Base-by-base conservation (phyloP, 1,140 invertebrate species). In the Eupristina koningsbergeri region DNA sequence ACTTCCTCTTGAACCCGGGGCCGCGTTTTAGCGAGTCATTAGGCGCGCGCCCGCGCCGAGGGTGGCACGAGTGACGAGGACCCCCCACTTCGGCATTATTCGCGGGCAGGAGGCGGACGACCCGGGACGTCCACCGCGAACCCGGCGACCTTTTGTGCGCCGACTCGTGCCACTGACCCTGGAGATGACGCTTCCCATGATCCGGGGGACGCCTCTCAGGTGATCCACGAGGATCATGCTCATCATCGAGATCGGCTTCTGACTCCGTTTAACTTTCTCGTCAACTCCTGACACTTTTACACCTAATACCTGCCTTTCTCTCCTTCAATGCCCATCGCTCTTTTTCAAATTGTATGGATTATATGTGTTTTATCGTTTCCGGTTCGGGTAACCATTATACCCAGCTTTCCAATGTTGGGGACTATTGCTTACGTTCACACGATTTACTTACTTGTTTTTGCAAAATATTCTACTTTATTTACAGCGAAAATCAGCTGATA, bases 21-120 rank as follows among this genome's bases (percentile, higher is more conserved):
- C 34, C 64, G 71, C 78, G 61, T 76, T 84, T 79, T 79, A 79
- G 76, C 84, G 76, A 85, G 80, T 81, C 84, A 85, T 85, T 85
- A 81, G 64, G 67, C 80, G 67, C 75, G 75, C 74, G 39, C 39
- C 31, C 53, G 22, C 26, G 8, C 74, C 41, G 69, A 61, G 63
- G 45, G 45, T 39, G 77, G 47, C 78, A 63, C 29, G 74, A 71
- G 81, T 34, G 39, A 26, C 69, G 69, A 67, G 74, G 84, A 84
- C 84, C 84, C 84, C 84, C 84, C 79, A 84, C 69, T 39, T 58
- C 13, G 84, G 71, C 36, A 75, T 84, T 84, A 84, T 84, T 41
- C 83, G 71, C 61, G 77, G 29, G n/a, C 67, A 84, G 50, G 81
- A 1, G 58, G 53, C 31, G 9, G 29, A 29, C 41, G 34, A 7